Conservation (phyloP, 2,113 vertebrate genomes). For the Pollachius pollachius region DNA sequence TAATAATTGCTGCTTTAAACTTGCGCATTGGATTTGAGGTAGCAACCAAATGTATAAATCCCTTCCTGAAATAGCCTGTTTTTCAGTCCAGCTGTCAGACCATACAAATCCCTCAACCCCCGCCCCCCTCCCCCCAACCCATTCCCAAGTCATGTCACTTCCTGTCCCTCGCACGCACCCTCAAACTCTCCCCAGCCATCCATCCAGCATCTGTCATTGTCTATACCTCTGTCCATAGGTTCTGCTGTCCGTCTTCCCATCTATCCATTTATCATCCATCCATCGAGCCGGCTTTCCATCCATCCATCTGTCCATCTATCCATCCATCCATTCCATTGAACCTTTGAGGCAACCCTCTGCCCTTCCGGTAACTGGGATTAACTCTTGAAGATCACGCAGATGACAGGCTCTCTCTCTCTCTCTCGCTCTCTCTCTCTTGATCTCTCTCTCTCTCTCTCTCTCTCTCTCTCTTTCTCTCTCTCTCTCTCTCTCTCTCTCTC, state of each 20-base stretch:
- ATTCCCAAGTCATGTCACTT: conserved; percentile 51
- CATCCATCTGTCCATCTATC: conserved; percentile 21
- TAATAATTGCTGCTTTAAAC: conserved; percentile 42
- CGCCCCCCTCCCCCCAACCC: conserved; percentile 45
- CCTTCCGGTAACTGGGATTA: conserved; percentile 53
- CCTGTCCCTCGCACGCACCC: conserved; percentile 44
- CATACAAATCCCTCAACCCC: conserved; percentile 71
- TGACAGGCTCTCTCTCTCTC: conserved; percentile 33
- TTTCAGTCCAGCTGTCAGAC: conserved; percentile 74
- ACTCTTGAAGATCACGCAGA: conserved; percentile 32
- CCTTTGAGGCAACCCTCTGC: conserved; percentile 30
- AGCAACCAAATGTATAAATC: conserved; percentile 74
- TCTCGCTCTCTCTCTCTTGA: conserved; percentile 2
- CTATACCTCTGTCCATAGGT: too few relatives aligned
- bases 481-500: too few relatives aligned
- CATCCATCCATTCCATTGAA: conserved; percentile 26
- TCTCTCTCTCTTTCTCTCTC: too few relatives aligned
- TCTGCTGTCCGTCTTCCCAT: too few relatives aligned
- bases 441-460: too few relatives aligned
- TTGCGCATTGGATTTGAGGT: conserved; percentile 69
- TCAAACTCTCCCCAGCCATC: conserved; percentile 14
- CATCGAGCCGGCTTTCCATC: conserved; percentile 19
- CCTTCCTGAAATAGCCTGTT: conserved; percentile 74
- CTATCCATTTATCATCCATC: neutral
- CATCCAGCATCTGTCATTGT: neutral